Evolutionary conservation across 2,888 invertebrate genomes (phyloP).

Genomic region (Pinctada fucata): DNA sequence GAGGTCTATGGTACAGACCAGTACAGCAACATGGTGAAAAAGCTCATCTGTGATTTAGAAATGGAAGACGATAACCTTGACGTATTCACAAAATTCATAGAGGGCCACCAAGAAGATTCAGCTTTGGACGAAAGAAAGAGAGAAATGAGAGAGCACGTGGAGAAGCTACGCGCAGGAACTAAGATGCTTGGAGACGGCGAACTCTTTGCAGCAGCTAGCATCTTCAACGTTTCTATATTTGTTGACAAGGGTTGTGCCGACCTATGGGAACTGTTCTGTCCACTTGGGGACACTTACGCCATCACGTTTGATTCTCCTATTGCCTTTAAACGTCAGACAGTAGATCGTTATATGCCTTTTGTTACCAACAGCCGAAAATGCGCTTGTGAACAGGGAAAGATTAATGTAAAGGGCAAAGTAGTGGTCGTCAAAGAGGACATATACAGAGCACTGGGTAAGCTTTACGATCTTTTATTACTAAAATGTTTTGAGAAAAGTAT

Average conservation of each 20-base stretch:
- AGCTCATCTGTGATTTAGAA: slow-evolving; percentile 16
- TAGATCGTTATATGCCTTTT: neutral
- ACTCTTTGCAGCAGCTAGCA: slow-evolving; percentile 11
- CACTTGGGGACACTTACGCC: slow-evolving; percentile 1
- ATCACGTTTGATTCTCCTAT: slow-evolving; percentile 12
- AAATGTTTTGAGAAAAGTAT: neutral
- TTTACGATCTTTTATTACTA: neutral
- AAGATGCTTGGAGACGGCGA: slow-evolving; percentile 8
- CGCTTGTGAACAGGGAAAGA: slow-evolving; percentile 12
- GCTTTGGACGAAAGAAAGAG: neutral
- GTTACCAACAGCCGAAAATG: neutral
- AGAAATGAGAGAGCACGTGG: neutral
- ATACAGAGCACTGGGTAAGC: slow-evolving; percentile 13
- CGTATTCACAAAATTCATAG: slow-evolving; percentile 6
- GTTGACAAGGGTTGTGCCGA: neutral
- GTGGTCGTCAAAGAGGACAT: slow-evolving; percentile 13
- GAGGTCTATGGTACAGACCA: slow-evolving; percentile 20
- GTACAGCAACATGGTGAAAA: neutral
- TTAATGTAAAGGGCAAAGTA: slow-evolving; percentile 10
- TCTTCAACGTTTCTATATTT: slow-evolving; percentile 19
- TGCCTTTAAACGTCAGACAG: neutral
- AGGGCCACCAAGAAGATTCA: neutral
- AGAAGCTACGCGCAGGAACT: neutral
- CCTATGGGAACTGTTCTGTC: slow-evolving; percentile 2
- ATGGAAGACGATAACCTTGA: slow-evolving; percentile 18